Conservation (phyloP, 2,888 invertebrate species). For the Exocentrus adspersus region DNA sequence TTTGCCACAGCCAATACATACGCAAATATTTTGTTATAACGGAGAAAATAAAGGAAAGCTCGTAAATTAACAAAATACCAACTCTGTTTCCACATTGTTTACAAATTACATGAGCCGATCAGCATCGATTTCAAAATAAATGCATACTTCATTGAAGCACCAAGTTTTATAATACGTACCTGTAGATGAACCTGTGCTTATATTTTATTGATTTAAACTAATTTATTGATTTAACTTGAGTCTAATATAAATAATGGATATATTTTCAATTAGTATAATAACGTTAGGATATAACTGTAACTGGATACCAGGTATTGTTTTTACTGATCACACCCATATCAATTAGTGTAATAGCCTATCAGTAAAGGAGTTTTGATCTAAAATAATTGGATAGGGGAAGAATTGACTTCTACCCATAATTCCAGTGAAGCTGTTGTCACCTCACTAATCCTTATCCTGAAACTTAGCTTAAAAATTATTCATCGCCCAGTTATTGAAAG, state of each 20-base stretch:
- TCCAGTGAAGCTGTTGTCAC: neutral
- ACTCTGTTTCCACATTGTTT: neutral
- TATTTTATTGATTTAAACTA: neutral
- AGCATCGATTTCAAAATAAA: too few species aligned
- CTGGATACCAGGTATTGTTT: slow-evolving; percentile 19
- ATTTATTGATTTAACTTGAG: neutral
- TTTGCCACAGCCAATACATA: too few species aligned
- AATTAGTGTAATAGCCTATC: slow-evolving; percentile 23
- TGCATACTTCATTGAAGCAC: neutral
- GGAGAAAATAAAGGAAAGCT: too few species aligned
- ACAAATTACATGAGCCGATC: neutral
- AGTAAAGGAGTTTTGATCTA: slow-evolving; percentile 21
- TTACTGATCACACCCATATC: slow-evolving; percentile 23
- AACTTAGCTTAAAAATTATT: too few species aligned
- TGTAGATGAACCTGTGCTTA: neutral
- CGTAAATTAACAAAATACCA: too few species aligned
- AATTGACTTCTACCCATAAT: neutral
- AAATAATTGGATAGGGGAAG: slow-evolving; percentile 21
- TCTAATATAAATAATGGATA: slow-evolving; percentile 4
- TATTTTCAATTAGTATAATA: slow-evolving; percentile 19
- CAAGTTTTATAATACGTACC: neutral
- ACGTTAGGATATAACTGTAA: slow-evolving; percentile 11
- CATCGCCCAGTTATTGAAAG: too few species aligned
- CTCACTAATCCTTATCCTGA: too few species aligned
- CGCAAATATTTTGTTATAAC: too few species aligned